Conservation (phyloP, 1,140 invertebrate genomes). For the Penaeus indicus region DNA sequence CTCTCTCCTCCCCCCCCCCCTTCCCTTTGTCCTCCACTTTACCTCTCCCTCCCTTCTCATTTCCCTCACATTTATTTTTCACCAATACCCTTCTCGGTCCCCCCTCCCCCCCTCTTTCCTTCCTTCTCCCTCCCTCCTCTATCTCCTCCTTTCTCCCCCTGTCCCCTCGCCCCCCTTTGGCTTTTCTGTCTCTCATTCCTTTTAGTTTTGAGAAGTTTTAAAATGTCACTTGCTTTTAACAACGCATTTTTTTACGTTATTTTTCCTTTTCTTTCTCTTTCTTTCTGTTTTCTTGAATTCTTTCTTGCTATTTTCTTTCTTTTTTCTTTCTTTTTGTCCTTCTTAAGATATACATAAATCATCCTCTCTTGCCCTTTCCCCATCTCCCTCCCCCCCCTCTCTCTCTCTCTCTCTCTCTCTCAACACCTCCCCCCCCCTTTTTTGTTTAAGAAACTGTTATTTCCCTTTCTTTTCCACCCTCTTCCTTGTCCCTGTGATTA, state of each 20-base stretch:
- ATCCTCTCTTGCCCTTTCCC: neutral
- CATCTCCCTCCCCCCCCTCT: neutral
- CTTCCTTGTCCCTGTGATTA: neutral
- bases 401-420: neutral
- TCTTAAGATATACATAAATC: neutral
- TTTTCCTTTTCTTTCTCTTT: neutral
- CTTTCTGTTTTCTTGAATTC: neutral
- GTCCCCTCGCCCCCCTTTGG: neutral
- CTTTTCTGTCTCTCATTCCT: neutral
- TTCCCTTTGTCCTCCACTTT: constrained; percentile 5
- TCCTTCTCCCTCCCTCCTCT: too few relatives aligned
- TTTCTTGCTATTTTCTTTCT: neutral
- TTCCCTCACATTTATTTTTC: constrained; percentile 19
- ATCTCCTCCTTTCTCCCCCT: too few relatives aligned
- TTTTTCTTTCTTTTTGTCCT: neutral
- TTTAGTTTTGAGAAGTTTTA: too few relatives aligned
- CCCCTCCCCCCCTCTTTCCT: too few relatives aligned
- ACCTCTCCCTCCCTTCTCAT: neutral
- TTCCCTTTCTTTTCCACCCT: neutral
- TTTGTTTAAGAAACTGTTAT: too few relatives aligned
- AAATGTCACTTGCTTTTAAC: neutral
- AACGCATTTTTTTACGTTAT: neutral
- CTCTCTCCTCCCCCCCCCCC: neutral
- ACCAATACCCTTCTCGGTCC: neutral
- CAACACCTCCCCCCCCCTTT: neutral